These are phyloP conservation scores for Phataginus tetradactyla DNA, from an alignment of 2,797 vertebrate genomes.

Conservation along the genomic window DNA sequence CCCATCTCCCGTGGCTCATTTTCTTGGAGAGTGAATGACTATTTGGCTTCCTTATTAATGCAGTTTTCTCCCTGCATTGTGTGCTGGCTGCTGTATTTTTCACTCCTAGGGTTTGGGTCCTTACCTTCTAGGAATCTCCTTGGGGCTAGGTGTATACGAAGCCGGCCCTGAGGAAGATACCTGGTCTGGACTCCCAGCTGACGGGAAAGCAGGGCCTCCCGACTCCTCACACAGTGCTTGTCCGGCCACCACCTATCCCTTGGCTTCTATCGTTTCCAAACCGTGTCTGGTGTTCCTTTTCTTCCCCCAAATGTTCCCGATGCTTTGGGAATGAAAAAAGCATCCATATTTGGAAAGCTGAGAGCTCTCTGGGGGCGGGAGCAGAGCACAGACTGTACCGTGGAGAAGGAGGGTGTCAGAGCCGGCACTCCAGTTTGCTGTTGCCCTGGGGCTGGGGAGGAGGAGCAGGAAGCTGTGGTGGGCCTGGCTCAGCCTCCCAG, in stretches of 20 bases:
- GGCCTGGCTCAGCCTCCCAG: neutral
- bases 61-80: neutral
- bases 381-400: constrained; percentile 66
- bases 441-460: neutral
- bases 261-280: constrained; percentile 6
- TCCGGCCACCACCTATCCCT: neutral
- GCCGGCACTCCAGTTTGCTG: neutral
- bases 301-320: constrained; percentile 65
- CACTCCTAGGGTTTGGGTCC: neutral
- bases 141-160: neutral
- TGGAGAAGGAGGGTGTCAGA: constrained; percentile 30
- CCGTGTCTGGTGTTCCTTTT: constrained; percentile 59
- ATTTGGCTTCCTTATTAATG: neutral
- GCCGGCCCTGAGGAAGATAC: neutral
- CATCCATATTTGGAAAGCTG: constrained; percentile 75
- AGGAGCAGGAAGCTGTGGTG: neutral
- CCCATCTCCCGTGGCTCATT: neutral
- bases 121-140: neutral
- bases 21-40: neutral
- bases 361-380: constrained; percentile 60
- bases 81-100: neutral
- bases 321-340: constrained; percentile 60
- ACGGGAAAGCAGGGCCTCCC: neutral
- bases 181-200: neutral
- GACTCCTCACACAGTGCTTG: neutral